Percentiles rank a stretch among this genome's conserved stretches.
Evolutionary conservation across 1,140 invertebrate species (phyloP).

Genomic region (Oncopeltus fasciatus): DNA sequence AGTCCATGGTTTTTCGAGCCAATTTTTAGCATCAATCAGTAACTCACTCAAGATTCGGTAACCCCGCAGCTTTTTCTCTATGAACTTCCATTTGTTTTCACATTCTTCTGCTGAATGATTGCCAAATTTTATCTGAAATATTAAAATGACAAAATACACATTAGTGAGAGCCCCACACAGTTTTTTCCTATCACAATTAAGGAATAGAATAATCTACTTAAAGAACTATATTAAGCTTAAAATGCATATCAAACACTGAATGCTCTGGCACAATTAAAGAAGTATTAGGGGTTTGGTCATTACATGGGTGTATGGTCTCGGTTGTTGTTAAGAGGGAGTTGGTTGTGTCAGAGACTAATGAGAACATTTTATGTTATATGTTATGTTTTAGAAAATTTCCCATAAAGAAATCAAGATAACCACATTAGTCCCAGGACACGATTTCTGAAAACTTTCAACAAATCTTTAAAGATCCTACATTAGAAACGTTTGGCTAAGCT

Average conservation of each 20-base stretch:
- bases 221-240: background rate
- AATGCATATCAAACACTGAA: background rate
- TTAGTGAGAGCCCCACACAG: too few relatives aligned
- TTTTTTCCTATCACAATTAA: too few relatives aligned
- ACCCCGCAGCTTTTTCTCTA: conserved; percentile 28
- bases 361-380: too few relatives aligned
- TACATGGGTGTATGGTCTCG: background rate
- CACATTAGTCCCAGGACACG: too few relatives aligned
- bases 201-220: background rate
- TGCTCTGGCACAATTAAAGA: background rate
- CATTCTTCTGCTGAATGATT: conserved; percentile 25
- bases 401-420: too few relatives aligned
- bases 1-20: conserved; percentile 31
- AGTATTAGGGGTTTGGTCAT: background rate
- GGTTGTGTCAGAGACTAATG: too few relatives aligned
- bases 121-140: conserved; percentile 19
- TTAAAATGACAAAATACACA: background rate
- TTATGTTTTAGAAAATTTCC: too few relatives aligned
- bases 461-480: too few relatives aligned
- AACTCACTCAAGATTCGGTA: conserved; percentile 31
- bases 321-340: background rate
- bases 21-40: conserved; percentile 30
- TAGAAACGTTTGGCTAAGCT: too few relatives aligned
- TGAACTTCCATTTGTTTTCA: conserved; percentile 28
- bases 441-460: too few relatives aligned